These are phyloP conservation scores for Puffinus mauretanicus DNA, from an alignment of 2,113 vertebrate species.

Conservation along the genomic window DNA sequence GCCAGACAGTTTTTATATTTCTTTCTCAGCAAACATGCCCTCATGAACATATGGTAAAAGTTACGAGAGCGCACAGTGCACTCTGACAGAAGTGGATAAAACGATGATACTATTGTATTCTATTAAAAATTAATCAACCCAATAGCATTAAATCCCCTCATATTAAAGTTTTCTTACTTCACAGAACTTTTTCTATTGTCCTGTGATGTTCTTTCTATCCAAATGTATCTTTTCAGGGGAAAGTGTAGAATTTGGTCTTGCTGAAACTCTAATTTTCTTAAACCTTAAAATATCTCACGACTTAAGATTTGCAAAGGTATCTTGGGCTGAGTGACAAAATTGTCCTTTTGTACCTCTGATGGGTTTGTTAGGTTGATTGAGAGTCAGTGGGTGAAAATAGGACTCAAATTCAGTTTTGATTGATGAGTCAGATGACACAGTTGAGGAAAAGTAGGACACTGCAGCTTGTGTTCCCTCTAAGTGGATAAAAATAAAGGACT, in stretches of 20 bases:
- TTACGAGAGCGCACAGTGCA: background rate
- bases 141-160: background rate
- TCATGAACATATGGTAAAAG: background rate
- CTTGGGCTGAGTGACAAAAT: background rate
- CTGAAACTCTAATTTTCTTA: background rate
- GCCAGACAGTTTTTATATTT: background rate
- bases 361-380: slow-evolving; percentile 29
- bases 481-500: slow-evolving; percentile 64
- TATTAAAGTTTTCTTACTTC: background rate
- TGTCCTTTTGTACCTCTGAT: background rate
- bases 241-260: background rate
- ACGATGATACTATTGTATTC: background rate
- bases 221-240: background rate
- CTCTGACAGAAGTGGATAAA: background rate
- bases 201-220: background rate
- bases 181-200: background rate
- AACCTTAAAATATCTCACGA: background rate
- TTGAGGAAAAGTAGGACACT: slow-evolving; percentile 58
- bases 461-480: slow-evolving; percentile 16
- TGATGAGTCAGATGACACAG: slow-evolving; percentile 58
- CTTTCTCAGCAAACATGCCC: background rate
- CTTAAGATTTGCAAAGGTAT: background rate
- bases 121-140: background rate
- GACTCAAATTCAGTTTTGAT: slow-evolving; percentile 41
- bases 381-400: slow-evolving; percentile 47